These are phyloP conservation scores for Archilochus colubris DNA, from an alignment of 2,113 vertebrate genomes.

Conservation along the genomic window DNA sequence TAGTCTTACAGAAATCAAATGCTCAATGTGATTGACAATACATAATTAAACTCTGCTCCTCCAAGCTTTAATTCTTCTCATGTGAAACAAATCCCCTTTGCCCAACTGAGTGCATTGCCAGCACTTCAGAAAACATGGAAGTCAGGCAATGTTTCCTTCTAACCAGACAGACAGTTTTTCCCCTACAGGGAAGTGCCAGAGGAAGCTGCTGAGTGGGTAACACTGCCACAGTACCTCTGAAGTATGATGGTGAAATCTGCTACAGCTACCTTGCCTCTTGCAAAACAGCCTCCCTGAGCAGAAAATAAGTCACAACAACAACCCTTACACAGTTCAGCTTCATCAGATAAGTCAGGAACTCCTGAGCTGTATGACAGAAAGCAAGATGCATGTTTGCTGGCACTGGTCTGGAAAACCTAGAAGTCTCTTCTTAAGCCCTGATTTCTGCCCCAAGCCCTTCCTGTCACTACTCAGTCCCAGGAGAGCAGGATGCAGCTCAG, in stretches of 20 bases:
- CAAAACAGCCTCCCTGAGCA: neutral
- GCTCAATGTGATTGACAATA: rapidly evolving
- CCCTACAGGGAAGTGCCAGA: rapidly evolving
- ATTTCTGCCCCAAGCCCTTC: neutral
- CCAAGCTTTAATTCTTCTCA: neutral
- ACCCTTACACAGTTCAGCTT: neutral
- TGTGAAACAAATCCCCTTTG: neutral
- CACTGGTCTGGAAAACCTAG: neutral
- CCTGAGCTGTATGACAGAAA: neutral
- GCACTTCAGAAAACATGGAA: neutral
- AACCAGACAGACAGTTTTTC: neutral
- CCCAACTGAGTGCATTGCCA: neutral
- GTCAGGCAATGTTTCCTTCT: neutral
- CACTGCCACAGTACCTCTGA: neutral
- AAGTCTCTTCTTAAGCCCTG: neutral
- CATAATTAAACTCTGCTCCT: neutral
- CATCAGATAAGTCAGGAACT: neutral
- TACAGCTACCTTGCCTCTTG: neutral
- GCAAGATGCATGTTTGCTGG: neutral
- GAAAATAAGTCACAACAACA: neutral
- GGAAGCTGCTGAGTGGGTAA: neutral
- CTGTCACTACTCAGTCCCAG: neutral
- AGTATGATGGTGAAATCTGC: neutral
- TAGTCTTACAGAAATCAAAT: neutral
- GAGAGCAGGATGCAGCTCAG: neutral